Evolutionary conservation across 2,888 invertebrate species (phyloP).

Genomic region (Cosmia trapezina): DNA sequence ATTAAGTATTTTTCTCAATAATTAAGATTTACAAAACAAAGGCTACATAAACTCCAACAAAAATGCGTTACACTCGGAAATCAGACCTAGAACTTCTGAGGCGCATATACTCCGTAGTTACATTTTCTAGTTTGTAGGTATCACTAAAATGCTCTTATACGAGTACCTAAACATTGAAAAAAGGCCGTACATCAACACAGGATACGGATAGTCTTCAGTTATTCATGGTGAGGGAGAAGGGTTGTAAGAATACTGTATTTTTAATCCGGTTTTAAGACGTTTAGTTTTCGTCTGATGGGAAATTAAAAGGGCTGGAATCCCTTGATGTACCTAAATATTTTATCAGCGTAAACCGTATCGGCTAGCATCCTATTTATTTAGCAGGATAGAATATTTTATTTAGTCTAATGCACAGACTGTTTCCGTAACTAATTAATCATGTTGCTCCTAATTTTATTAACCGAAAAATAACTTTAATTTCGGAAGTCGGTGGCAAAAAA

Average conservation of each 20-base stretch:
- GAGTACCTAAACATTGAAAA: too few species aligned
- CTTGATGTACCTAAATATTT: conserved; percentile 36
- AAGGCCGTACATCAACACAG: neutral
- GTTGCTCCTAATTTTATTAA: neutral
- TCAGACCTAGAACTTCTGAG: neutral
- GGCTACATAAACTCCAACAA: neutral
- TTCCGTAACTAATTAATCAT: neutral
- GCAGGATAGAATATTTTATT: neutral
- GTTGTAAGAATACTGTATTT: conserved; percentile 36
- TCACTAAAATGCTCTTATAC: too few species aligned
- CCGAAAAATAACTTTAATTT: too few species aligned
- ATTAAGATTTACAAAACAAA: too few species aligned
- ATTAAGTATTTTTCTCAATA: too few species aligned
- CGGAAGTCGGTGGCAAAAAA: too few species aligned
- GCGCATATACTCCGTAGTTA: neutral
- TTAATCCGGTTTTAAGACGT: conserved; percentile 34
- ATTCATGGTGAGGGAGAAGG: conserved; percentile 45
- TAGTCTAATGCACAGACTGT: neutral
- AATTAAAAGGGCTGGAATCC: conserved; percentile 23
- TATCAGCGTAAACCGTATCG: neutral
- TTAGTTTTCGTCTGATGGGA: conserved; percentile 47
- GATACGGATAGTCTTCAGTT: conserved; percentile 18
- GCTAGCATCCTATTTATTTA: neutral
- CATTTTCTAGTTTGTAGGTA: neutral
- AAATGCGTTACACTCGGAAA: too few species aligned